Evolutionary conservation across 1,140 invertebrate species (phyloP), one percentile per base, ranked within the genome.

Genomic region (Drosophila burlai): DNA sequence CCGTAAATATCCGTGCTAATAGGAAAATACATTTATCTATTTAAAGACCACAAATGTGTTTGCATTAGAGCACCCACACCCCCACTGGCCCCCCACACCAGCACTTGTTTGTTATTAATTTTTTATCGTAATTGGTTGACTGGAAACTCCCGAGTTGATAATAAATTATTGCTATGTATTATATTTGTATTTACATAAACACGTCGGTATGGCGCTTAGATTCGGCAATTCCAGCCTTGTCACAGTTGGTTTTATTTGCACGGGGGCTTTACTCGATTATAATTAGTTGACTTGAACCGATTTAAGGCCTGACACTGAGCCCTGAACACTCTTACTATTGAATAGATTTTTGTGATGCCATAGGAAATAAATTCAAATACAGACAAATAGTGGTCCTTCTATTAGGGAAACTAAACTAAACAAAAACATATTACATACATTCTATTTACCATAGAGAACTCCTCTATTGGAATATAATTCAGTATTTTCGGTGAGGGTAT

Each of bases 141-240:
- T 66, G 71, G 49, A 80, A 83, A 87, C 71, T 42, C 83, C 83
- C 63, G 74, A 73, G 75, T 87, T 82, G 83, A 29, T 80, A 50
- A 69, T 80, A 49, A 87, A 83, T 87, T 80, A 83, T 87, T 80
- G 76, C 58, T 63, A 9, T 57, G 36, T 45, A 76, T 58, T 58
- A 45, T 42, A 61, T 52, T 68, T 54, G 47, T 65, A 76, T 76
- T 76, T 61, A 57, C 54, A 75, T 76, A 65, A 76, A 60, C 34
- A 65, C 21, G n/a, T 76, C 52, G 60, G 29, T 42, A 24, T 49
- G 72, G 36, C 60, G 59, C 52, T 57, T 49, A 38, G 52, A 57
- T 76, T 60, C 42, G 49, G 64, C 40, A 52, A 71, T 50, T 50
- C 47, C 57, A 54, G 26, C 38, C 59, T 73, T 75, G 46, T 47